These are phyloP conservation scores for Diplolepis rosae DNA, from an alignment of 2,888 invertebrate genomes.

Conservation along the genomic window DNA sequence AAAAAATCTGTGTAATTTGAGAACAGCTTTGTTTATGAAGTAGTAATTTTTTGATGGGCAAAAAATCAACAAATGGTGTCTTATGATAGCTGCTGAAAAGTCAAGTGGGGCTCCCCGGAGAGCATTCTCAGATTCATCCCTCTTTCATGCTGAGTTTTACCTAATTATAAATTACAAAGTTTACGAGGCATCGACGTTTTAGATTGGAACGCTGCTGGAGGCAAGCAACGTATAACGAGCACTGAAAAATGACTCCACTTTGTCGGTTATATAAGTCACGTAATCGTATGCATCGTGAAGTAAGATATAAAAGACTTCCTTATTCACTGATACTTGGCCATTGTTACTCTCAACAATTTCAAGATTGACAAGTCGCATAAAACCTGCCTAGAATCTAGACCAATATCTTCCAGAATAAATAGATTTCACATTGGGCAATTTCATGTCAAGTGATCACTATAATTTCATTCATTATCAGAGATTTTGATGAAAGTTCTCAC, in stretches of 20 bases:
- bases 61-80: background rate
- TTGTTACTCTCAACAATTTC: background rate
- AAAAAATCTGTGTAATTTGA: background rate
- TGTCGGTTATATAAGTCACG: background rate
- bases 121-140: slow-evolving; percentile 4
- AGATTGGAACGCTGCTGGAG: slow-evolving; percentile 17
- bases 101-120: slow-evolving; percentile 7
- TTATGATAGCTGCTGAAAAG: background rate
- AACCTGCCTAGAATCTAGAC: background rate
- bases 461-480: too few species aligned
- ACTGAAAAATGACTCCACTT: slow-evolving; percentile 10
- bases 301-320: background rate
- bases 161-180: slow-evolving; percentile 21
- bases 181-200: slow-evolving; percentile 8
- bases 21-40: background rate
- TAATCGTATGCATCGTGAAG: slow-evolving; percentile 21
- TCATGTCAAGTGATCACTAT: too few species aligned
- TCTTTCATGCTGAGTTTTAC: slow-evolving; percentile 26
- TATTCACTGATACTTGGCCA: background rate
- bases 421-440: background rate
- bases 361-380: background rate
- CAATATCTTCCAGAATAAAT: slow-evolving; percentile 4
- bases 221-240: background rate
- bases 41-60: background rate
- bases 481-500: too few species aligned